Base-by-base conservation (phyloP, 2,113 vertebrate genomes). In the Atherinomorus stipes region DNA sequence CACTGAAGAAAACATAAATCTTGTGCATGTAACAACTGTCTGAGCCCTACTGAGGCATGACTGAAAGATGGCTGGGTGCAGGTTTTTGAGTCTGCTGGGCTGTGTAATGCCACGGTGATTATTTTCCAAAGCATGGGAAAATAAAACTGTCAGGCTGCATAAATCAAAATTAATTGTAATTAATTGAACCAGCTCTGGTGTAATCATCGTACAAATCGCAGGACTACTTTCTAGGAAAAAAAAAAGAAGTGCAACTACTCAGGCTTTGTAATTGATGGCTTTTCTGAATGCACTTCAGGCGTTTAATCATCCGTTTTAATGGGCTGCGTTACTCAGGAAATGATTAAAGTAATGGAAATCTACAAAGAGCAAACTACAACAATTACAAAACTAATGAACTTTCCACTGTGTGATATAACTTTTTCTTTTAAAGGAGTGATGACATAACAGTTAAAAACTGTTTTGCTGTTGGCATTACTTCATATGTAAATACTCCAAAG, bases 151-250 rank as follows among this genome's bases (percentile, higher is more conserved):
- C 88, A 89, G 78, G 53, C 74, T 57, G 71, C 78, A 89, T 88
- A 78, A 85, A 86, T 87, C 78, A 87, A 78, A 67, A 84, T 83
- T 85, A 85, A 90, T 83, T 81, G 74, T 78, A 86, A 92, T 90
- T 86, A 89, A 90, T 90, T 78, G 66, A 80, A 81, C 80, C 78
- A 68, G 53, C 80, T 85, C 80, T 54, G 34, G 65, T 88, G 62
- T 81, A 82, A 90, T 89, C 81, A 86, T 78, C n/a, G 21, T 75
- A 88, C 84, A 76, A 89, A 92, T 90, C 49, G 59, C 59, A 19
- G 44, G 69, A 61, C 34, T 34, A 40, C 70, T 82, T 86, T 79
- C 67, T 57, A 63, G 54, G 45, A 37, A 7, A 66, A 76, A 65
- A 40, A 73, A 61, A 63, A 60, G n/a, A 59, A 79, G 18, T 47